Evolutionary conservation across 1,140 invertebrate genomes (phyloP), one percentile per base, ranked within the genome.

Genomic region (Pseudomyrmex sp.): DNA sequence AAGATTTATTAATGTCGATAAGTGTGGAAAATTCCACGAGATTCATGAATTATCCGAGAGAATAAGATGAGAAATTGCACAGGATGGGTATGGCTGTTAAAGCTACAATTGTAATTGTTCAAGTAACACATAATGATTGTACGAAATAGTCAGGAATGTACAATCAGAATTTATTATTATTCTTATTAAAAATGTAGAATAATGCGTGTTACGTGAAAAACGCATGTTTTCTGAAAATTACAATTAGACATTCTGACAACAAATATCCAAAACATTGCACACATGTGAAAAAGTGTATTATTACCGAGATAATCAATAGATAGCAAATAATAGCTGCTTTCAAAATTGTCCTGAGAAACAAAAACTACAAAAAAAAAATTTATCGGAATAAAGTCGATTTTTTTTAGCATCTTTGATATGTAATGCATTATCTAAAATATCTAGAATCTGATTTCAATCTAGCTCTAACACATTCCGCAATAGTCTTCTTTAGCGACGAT

Each of bases 1-100:
- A 80, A 80, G 54, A 80, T 80, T 70, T 72, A 80, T 59, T 72
- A 80, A 79, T 59, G 46, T 13, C 15, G 54, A 70, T 80, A 59
- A 80, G 76, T 15, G 15, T 20, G 76, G 76, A 80, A 80, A 80
- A 80, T 80, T 72, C 76, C 76, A 61, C 15, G 20, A 76, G 20
- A 23, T 59, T 56, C 15, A 13, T 26, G 52, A 48, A 79, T 79
- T 79, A 79, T 26, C 20, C 54, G 35, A 23, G n/a, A 35, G 20
- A 70, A 70, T 59, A 70, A 4, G 12, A 72, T n/a, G 12, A 61
- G 10, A 10, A 80, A 35, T 15, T 58, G 10, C 20, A 48, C 15
- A 35, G 44, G 15, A 70, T 70, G 26, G 23, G 23, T 65, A 63
- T 15, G n/a, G 46, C 35, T 70, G 18, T 58, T 59, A 59, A 70